Base-by-base conservation (phyloP, 2,113 vertebrate species). In the Xenus cinereus region DNA sequence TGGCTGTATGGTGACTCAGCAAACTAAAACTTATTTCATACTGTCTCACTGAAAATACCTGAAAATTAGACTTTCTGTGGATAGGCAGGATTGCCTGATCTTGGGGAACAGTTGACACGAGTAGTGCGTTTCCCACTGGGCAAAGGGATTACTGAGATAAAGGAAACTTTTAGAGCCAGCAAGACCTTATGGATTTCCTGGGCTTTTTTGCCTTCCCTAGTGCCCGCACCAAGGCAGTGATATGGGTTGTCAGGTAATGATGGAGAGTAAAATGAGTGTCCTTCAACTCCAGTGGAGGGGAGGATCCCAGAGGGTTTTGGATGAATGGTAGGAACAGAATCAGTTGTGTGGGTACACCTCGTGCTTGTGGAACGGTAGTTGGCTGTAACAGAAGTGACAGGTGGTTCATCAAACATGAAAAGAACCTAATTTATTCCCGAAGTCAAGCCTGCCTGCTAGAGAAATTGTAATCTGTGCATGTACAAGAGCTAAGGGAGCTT, bases 401-500 rank as follows among this genome's bases (percentile, higher is more conserved):
- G 75, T 14, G 37, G 51, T 20, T 84, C 16, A 3, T 95, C 89
- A 95, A 20, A 66, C 50, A 26, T 12, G 76, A 50, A 14, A 63
- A 93, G 45, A 90, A 74, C 11, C 51, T 77, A 26, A 91, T 95
- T 90, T 84, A 83, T 88, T 69, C 37, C 73, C 13, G 33, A 68
- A 96, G 83, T 21, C 88, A 79, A 62, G 77, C 41, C 48, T 95
- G 48, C 53, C 68, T 95, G 81, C 64, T 71, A 14, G 33, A 80
- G 76, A 85, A 96, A 77, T 26, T 76, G 74, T 68, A 63, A 91
- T 68, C 4, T 4, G 78, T 71, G 86, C 3, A 0, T 48, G 84
- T 83, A 60, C 86, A 84, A 51, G 96, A 93, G 92, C 94, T 93
- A 62, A 76, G 94, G 89, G 95, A 96, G 89, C 84, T 76, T 75